A percentile compares a stretch with the other conserved stretches of the same genome.
phyloP scores from a whole-genome alignment of 1,140 invertebrate species.

The honey bee (Apis mellifera) region DNA sequence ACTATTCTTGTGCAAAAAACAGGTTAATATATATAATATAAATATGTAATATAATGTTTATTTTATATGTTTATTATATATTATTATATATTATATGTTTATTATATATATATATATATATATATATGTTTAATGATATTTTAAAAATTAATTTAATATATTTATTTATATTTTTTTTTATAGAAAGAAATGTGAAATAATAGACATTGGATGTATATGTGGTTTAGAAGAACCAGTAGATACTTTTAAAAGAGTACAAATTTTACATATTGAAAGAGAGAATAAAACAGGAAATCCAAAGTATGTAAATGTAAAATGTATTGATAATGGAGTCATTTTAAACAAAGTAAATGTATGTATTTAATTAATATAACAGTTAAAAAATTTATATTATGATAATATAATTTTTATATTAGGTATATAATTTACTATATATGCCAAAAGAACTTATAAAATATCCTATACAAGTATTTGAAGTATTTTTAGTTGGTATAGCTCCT shows the following conservation, averaged over 20 bases:
- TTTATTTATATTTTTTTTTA: constrained; percentile 16
- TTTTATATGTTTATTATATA: no score
- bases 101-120: neutral
- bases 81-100: no score
- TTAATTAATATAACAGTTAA: constrained; percentile 2
- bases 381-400: neutral
- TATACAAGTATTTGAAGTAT: constrained; percentile 72
- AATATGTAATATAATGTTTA: no score
- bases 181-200: constrained; percentile 55
- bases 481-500: constrained; percentile 70
- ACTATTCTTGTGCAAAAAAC: constrained; percentile 65
- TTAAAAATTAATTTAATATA: constrained; percentile 22
- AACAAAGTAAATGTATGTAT: constrained; percentile 62
- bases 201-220: constrained; percentile 68
- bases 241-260: constrained; percentile 71
- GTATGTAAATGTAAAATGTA: constrained; percentile 65
- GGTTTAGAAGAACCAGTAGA: constrained; percentile 65
- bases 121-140: neutral
- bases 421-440: constrained; percentile 69
- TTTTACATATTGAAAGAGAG: constrained; percentile 64
- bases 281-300: constrained; percentile 48
- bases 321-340: constrained; percentile 71
- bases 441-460: constrained; percentile 66
- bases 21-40: constrained; percentile 62
- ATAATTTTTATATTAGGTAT: constrained; percentile 59